Conservation (phyloP, 1,140 invertebrate genomes). For the Micrasema longulum region DNA sequence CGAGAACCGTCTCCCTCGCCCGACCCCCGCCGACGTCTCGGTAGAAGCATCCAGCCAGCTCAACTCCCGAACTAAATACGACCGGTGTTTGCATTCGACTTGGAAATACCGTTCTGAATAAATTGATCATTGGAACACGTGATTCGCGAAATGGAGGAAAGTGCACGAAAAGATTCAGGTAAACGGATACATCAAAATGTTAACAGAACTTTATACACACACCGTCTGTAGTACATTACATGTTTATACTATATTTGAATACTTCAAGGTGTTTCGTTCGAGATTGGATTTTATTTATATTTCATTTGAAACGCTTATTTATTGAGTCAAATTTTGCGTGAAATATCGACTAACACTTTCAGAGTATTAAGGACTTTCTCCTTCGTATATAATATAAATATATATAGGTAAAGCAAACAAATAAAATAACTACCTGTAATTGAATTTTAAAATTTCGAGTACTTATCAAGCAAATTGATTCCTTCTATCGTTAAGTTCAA, state of each 20-base stretch:
- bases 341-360: no score
- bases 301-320: no score
- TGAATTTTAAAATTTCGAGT: no score
- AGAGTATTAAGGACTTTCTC: no score
- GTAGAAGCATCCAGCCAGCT: not conserved
- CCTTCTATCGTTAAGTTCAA: no score
- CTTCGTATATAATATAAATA: no score
- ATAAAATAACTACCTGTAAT: no score
- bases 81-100: no score
- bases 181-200: conserved; percentile 30
- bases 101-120: conserved; percentile 28
- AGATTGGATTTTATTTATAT: conserved; percentile 28
- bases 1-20: conserved; percentile 4
- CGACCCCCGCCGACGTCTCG: not conserved
- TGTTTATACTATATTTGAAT: conserved; percentile 6
- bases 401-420: no score
- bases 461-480: no score
- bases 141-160: conserved; percentile 22
- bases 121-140: conserved; percentile 28
- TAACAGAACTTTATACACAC: conserved; percentile 5
- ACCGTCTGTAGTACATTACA: no score
- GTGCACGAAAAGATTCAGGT: conserved; percentile 28
- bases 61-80: not conserved
- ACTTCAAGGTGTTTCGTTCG: not conserved
- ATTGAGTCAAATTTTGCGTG: no score